Evolutionary conservation across 2,888 invertebrate species (phyloP), one percentile per base, ranked within the genome.

Genomic region (Coenonympha glycerion): DNA sequence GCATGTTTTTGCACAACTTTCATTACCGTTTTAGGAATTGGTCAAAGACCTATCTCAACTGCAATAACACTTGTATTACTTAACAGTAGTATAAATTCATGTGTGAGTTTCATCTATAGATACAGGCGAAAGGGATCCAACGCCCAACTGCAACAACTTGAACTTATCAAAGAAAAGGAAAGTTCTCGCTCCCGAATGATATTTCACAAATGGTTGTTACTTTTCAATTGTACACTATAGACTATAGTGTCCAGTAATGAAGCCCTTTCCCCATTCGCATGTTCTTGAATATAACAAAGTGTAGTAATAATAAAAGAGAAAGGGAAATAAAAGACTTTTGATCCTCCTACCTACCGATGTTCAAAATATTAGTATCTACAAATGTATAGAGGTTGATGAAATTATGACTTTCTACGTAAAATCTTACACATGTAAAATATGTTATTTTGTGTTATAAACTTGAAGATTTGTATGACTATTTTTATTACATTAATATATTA

Each of bases 1-100:
- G 64, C 65, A 56, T 61, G 65, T 64, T 64, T 62, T 63, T 60
- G 61, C 54, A 56, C 68, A 66, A 77, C 84, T 85, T 85, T 85
- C 85, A 68, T 82, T 65, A 57, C 82, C 79, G 70, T 81, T 76
- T 79, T 73, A 72, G 78, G 82, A 58, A 60, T 57, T 70, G 71
- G 67, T 64, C 70, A 70, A 66, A 69, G 69, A 66, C 69, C 69
- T 68, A 65, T 60, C 55, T 53, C 37, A 39, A 48, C 45, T 28
- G 53, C 55, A 58, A 55, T 51, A 47, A 37, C 49, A n/a, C n/a
- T n/a, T n/a, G n/a, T n/a, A 56, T 52, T 54, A 52, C 55, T 58
- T 49, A 49, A 56, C 55, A 57, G 18, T 49, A 36, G 40, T 24
- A 57, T 47, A 47, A 47, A 54, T 47, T 46, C 49, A 41, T 52